Evolutionary conservation across 2,113 vertebrate genomes (phyloP), one percentile per base, ranked within the genome.

Genomic region (Procavia capensis): DNA sequence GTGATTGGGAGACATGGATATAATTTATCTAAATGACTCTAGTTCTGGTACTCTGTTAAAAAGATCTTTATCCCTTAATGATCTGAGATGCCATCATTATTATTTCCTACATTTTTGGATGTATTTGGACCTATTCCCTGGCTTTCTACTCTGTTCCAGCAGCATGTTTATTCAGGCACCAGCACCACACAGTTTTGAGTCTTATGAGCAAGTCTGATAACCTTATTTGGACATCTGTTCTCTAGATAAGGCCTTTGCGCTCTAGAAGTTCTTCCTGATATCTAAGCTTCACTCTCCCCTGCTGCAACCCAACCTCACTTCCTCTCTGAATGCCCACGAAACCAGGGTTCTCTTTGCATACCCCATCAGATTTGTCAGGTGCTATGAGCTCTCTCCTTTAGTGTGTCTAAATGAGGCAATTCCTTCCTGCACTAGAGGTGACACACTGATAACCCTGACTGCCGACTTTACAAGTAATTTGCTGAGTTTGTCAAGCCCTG

Each of bases 401-500:
- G 90, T 90, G 92, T 29, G 90, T 90, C 90, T 29, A 91, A 95
- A 96, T 76, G 11, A 27, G 57, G 74, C 79, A 2, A 2, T 88
- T 64, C 80, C 57, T 88, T 91, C 64, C 64, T 6, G 22, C 64
- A 79, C 68, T 86, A 88, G 68, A 96, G 89, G 91, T 97, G 75
- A 91, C 84, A 95, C 83, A 70, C 1, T 95, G 87, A 95, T 63
- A 92, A 57, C 84, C 16, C 45, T 81, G 88, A 63, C 95, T 93
- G 86, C 68, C 29, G 20, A 93, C 89, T 90, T 94, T 87, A 87
- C 80, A 78, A 83, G 92, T 85, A 87, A 93, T 94, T 94, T 96
- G 90, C 95, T 93, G 90, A 76, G 83, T 97, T 88, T 96, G 57
- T 91, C 87, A 61, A 94, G 75, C 93, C 45, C 92, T 68, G 86